phyloP scores from a whole-genome alignment of 2,113 vertebrate genomes.

The Zosterops borbonicus region DNA sequence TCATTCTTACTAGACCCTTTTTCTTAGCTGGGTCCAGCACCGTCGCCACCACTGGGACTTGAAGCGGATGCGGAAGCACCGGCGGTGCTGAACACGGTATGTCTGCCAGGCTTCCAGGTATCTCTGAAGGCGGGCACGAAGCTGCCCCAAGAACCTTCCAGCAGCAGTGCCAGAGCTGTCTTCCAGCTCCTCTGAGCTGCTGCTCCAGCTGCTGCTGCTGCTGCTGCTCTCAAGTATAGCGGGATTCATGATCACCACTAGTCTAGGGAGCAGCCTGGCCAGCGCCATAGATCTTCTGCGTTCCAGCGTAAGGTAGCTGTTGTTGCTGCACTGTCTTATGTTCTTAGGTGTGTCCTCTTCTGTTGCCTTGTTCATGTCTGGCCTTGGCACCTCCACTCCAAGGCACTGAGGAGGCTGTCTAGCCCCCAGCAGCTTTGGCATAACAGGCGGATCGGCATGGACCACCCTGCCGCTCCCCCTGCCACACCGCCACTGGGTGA shows the following conservation, averaged over 20 bases:
- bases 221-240: background rate
- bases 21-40: background rate
- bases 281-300: background rate
- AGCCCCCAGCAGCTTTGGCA: background rate
- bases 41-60: background rate
- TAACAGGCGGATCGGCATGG: background rate
- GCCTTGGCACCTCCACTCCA: background rate
- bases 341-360: background rate
- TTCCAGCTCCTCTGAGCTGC: background rate
- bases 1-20: background rate
- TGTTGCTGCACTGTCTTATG: background rate
- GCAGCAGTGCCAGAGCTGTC: background rate
- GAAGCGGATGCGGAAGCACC: background rate
- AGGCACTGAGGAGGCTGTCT: background rate
- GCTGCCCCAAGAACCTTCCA: background rate
- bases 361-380: background rate
- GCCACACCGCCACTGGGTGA: background rate
- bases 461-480: background rate
- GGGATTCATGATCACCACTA: background rate
- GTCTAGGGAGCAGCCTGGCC: background rate
- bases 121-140: background rate
- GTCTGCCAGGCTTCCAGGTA: background rate
- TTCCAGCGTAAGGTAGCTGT: background rate
- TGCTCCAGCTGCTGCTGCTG: background rate
- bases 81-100: background rate